Evolutionary conservation across 2,797 vertebrate species (phyloP), one percentile per base, ranked within the genome.

Genomic region (Podargus strigoides): DNA sequence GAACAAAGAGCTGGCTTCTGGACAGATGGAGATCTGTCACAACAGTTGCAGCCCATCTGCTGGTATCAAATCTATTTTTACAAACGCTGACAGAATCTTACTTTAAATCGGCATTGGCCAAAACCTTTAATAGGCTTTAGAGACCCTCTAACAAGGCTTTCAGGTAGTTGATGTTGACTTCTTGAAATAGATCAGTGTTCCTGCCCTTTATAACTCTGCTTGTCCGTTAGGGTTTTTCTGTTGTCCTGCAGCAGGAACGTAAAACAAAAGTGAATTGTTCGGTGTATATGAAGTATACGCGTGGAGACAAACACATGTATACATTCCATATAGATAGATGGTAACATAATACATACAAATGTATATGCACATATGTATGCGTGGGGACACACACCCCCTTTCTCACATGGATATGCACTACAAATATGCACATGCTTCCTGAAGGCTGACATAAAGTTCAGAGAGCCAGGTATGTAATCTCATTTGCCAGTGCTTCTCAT

Each of bases 41-140:
- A 60, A 47, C 67, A 62, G 27, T 55, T 85, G 66, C 24, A 83
- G 59, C 32, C 94, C 87, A 91, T 96, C 96, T 97, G 96, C 56
- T 92, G 41, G 24, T 81, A 70, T 66, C 62, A 79, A 78, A 89
- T 93, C 86, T 92, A n/a, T 27, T 89, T 88, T 91, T n/a, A 55
- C 75, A 87, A 94, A 88, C 58, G 46, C 89, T 93, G 50, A 15
- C 50, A 34, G 78, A 92, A 80, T 84, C 89, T 91, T 84, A 58
- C 34, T 70, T 67, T 73, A 93, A 96, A 89, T 58, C 96, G 89
- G 32, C 64, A 81, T 83, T 78, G 67, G 27, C 30, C 63, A 91
- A 94, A 96, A 93, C 77, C 91, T 81, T 94, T 94, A 96, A 95
- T 83, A 87, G 92, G 93, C 67, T 97, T 96, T 97, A 85, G 52